Conservation (phyloP, 2,797 vertebrate genomes). For the Sphenodon punctatus region DNA sequence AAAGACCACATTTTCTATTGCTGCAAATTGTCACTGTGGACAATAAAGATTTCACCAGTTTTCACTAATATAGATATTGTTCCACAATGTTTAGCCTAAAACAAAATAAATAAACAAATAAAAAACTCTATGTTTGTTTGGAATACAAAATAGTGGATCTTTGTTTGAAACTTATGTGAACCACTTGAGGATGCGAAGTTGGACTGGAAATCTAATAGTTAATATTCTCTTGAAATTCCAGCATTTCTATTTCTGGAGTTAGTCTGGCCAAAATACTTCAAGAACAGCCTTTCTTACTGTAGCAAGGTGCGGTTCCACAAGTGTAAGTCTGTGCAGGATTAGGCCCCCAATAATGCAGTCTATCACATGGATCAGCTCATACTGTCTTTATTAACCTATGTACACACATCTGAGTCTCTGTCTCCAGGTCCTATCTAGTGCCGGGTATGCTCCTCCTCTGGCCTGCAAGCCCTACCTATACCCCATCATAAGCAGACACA, state of each 20-base stretch:
- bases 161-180: not conserved
- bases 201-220: not conserved
- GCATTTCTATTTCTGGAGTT: not conserved
- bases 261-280: not conserved
- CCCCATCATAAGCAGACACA: too few species aligned
- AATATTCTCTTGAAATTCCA: not conserved
- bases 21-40: accelerated
- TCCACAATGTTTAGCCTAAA: not conserved
- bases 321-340: too few species aligned
- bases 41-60: not conserved
- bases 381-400: too few species aligned
- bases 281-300: not conserved
- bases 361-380: too few species aligned
- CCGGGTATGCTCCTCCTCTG: too few species aligned
- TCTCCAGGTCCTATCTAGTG: too few species aligned
- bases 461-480: too few species aligned
- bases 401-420: too few species aligned
- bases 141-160: not conserved
- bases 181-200: not conserved
- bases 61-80: not conserved
- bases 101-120: too few species aligned
- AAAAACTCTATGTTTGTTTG: not conserved
- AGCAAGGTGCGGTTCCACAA: too few species aligned
- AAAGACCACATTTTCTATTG: not conserved
- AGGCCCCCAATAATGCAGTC: too few species aligned